These are phyloP conservation scores for Stenolophus ochropezus DNA, from an alignment of 2,888 invertebrate genomes.

Conservation along the genomic window DNA sequence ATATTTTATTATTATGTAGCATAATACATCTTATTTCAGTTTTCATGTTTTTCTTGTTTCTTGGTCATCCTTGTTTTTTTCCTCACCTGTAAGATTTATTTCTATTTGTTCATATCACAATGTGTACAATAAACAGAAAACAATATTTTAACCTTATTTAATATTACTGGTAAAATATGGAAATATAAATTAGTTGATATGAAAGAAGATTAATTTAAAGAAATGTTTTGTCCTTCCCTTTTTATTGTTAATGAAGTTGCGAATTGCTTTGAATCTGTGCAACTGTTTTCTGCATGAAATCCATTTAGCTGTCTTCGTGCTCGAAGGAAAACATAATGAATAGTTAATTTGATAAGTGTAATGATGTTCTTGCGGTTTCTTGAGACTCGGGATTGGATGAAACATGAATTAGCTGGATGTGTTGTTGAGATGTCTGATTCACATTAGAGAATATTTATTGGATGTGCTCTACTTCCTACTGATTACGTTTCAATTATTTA, in stretches of 20 bases:
- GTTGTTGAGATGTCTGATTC: conserved; percentile 1
- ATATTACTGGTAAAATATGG: too few relatives aligned
- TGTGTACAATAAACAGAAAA: too few relatives aligned
- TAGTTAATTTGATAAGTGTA: conserved; percentile 4
- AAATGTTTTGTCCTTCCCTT: too few relatives aligned
- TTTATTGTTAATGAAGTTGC: not conserved
- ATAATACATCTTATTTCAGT: too few relatives aligned
- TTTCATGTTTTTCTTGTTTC: too few relatives aligned
- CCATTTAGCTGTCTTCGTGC: not conserved
- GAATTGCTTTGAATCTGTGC: not conserved
- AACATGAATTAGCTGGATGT: not conserved
- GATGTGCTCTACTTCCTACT: not conserved
- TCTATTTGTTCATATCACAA: too few relatives aligned
- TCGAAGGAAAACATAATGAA: not conserved
- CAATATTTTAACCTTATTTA: too few relatives aligned
- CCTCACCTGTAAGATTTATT: too few relatives aligned
- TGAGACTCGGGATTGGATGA: not conserved
- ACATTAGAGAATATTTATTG: not conserved
- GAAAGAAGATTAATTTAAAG: too few relatives aligned
- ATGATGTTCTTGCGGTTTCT: conserved; percentile 26
- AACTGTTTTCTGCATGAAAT: not conserved
- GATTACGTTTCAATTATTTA: not conserved
- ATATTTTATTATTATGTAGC: too few relatives aligned
- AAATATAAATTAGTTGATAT: too few relatives aligned
- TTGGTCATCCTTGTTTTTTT: too few relatives aligned